Evolutionary conservation across 2,113 vertebrate species (phyloP).

Genomic region (Phrynosoma blainvillii): DNA sequence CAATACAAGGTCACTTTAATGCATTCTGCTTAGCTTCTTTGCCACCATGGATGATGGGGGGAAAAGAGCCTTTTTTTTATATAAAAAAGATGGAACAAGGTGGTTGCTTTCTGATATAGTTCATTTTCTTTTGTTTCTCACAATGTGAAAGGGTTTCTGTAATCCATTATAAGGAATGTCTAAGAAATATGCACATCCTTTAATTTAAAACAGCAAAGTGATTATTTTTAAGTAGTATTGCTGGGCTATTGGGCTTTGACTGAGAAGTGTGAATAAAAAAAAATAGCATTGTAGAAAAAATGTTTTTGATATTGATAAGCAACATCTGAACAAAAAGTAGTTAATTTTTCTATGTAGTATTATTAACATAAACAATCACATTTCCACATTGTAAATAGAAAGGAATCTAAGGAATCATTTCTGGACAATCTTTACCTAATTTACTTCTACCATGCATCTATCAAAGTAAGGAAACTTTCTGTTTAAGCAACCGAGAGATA

Average conservation of each 20-base stretch:
- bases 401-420: fast-evolving
- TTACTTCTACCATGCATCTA: slow-evolving; percentile 14
- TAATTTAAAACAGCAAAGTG: background rate
- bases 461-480: slow-evolving; percentile 31
- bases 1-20: slow-evolving; percentile 49
- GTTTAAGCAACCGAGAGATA: slow-evolving; percentile 24
- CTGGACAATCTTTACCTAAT: slow-evolving; percentile 26
- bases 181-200: slow-evolving; percentile 19
- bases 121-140: slow-evolving; percentile 46
- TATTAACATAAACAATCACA: too few species aligned
- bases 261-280: background rate
- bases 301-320: background rate
- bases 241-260: too few species aligned
- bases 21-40: slow-evolving; percentile 34
- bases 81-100: slow-evolving; percentile 6
- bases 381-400: background rate
- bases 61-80: background rate
- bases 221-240: background rate
- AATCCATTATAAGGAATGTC: slow-evolving; percentile 45
- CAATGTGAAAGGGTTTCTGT: slow-evolving; percentile 42
- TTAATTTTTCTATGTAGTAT: background rate
- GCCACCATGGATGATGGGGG: background rate
- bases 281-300: background rate
- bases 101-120: slow-evolving; percentile 28
- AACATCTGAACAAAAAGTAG: background rate